Evolutionary conservation across 2,797 vertebrate genomes (phyloP).

Genomic region (Lates japonicus): DNA sequence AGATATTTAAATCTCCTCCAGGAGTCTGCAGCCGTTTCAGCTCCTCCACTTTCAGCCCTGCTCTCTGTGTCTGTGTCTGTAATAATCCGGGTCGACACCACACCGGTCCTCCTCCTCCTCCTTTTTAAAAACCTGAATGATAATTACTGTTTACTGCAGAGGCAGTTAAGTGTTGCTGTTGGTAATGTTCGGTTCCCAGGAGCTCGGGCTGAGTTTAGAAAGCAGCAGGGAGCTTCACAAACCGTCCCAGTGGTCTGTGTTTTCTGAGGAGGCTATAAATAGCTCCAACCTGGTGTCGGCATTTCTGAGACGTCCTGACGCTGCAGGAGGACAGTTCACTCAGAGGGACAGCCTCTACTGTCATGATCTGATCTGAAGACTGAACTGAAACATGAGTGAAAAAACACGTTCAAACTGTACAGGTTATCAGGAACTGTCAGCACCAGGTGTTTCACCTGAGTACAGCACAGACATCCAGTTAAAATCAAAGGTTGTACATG

Average conservation of each 20-base stretch:
- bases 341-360: not conserved
- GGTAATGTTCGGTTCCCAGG: not conserved
- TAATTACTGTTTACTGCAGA: not conserved
- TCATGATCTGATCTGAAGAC: no score
- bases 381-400: no score
- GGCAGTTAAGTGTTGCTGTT: no score
- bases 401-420: no score
- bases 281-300: not conserved
- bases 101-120: not conserved
- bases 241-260: not conserved
- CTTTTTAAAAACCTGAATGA: not conserved
- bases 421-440: no score
- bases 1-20: constrained; percentile 48
- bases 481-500: no score
- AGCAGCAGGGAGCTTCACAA: not conserved
- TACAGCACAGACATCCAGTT: no score
- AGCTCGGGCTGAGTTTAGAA: not conserved
- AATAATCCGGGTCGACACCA: not conserved
- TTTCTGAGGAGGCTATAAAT: constrained; percentile 17
- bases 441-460: no score
- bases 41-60: constrained; percentile 28
- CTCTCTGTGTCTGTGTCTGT: not conserved
- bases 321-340: not conserved
- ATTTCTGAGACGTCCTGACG: not conserved
- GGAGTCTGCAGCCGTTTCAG: not conserved